phyloP scores from a whole-genome alignment of 2,797 vertebrate species.

The Botia kubotai region DNA sequence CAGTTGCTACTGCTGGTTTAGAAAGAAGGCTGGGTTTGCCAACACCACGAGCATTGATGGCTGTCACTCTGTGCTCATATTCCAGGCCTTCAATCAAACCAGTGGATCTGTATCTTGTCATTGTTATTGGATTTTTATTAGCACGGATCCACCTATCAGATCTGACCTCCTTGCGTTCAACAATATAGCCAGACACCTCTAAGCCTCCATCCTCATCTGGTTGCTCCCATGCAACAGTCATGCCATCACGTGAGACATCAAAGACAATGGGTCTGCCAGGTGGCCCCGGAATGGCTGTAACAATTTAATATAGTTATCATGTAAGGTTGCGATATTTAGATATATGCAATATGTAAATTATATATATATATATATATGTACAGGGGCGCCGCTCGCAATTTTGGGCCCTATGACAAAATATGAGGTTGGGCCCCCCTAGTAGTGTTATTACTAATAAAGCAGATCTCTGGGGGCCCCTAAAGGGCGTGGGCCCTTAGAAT shows the following conservation, averaged over 20 bases:
- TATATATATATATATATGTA: not conserved
- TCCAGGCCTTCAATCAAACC: conserved; percentile 95
- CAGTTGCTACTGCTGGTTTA: conserved; percentile 91
- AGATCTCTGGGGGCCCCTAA: too few species aligned
- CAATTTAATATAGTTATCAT: conserved; percentile 5
- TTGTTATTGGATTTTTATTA: conserved; percentile 96
- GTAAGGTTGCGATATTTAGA: not conserved
- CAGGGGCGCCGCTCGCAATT: too few species aligned
- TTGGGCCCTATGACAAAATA: too few species aligned
- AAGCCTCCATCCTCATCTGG: conserved; percentile 96
- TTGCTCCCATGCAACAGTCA: conserved; percentile 96
- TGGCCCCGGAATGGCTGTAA: conserved; percentile 88
- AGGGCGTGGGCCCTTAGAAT: too few species aligned
- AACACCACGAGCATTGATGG: conserved; percentile 90
- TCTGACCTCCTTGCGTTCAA: conserved; percentile 97
- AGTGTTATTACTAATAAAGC: too few species aligned
- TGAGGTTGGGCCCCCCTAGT: too few species aligned
- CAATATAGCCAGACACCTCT: conserved; percentile 93
- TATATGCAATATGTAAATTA: not conserved
- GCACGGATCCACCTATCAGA: conserved; percentile 95
- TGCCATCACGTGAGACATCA: conserved; percentile 95
- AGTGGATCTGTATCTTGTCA: conserved; percentile 97
- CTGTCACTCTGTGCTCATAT: conserved; percentile 95
- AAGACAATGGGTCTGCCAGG: conserved; percentile 91
- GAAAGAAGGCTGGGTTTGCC: conserved; percentile 95